These are phyloP conservation scores for Carpatolechia fugitivella DNA, from an alignment of 2,888 invertebrate species.

Conservation along the genomic window DNA sequence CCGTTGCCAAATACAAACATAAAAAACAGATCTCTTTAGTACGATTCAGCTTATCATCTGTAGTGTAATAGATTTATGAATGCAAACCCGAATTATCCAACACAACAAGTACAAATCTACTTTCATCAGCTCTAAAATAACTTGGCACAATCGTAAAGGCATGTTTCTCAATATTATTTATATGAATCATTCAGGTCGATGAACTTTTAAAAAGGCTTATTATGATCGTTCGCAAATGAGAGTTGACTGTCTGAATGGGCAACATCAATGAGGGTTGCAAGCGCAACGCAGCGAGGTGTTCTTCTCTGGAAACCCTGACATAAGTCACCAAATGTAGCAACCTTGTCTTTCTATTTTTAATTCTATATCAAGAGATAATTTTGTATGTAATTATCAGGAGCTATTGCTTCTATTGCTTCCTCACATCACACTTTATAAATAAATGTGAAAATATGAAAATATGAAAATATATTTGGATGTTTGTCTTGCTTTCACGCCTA, in stretches of 20 bases:
- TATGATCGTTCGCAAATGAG: slow-evolving; percentile 47
- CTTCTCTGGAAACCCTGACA: slow-evolving; percentile 67
- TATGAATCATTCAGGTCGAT: slow-evolving; percentile 56
- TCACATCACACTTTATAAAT: too few species aligned
- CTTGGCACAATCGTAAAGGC: slow-evolving; percentile 31
- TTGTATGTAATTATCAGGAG: too few species aligned
- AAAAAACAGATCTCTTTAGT: slow-evolving; percentile 21
- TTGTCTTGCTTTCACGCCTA: too few species aligned
- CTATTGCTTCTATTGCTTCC: too few species aligned
- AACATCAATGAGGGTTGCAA: slow-evolving; percentile 42
- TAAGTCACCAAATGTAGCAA: slow-evolving; percentile 73
- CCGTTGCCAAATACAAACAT: slow-evolving; percentile 30
- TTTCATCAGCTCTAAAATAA: slow-evolving; percentile 31
- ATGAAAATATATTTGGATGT: too few species aligned
- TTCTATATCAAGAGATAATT: too few species aligned
- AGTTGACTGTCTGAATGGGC: slow-evolving; percentile 46
- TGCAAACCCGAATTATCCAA: slow-evolving; percentile 26
- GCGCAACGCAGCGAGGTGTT: slow-evolving; percentile 31
- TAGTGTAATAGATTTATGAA: slow-evolving; percentile 30
- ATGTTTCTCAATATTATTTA: slow-evolving; percentile 38
- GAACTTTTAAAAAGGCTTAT: slow-evolving; percentile 49
- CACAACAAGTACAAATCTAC: slow-evolving; percentile 18
- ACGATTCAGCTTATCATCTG: slow-evolving; percentile 25
- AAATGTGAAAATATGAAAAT: too few species aligned
- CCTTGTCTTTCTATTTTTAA: slow-evolving; percentile 69